phyloP scores from a whole-genome alignment of 2,888 invertebrate genomes.

The Folsomia candida region DNA sequence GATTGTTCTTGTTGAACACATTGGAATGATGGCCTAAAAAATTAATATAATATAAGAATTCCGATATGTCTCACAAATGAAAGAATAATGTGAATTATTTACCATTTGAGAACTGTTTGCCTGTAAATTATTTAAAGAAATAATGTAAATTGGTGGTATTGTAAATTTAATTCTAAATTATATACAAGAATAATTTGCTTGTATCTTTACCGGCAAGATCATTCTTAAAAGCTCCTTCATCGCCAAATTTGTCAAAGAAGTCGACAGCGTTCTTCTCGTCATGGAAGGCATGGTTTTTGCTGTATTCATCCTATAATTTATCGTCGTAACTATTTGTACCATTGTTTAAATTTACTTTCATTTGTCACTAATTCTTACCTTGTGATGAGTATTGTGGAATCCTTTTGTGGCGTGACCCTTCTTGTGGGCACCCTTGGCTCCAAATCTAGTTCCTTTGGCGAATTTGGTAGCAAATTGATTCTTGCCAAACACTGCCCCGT shows the following conservation, averaged over 20 bases:
- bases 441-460: slow-evolving; percentile 43
- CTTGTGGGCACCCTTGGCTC: slow-evolving; percentile 45
- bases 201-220: slow-evolving; percentile 43
- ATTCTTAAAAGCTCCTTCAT: slow-evolving; percentile 49
- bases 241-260: slow-evolving; percentile 48
- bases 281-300: slow-evolving; percentile 47
- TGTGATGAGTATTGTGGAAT: slow-evolving; percentile 46
- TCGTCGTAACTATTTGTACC: too few species aligned
- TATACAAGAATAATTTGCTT: too few species aligned
- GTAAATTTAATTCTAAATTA: too few species aligned
- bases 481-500: slow-evolving; percentile 43
- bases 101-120: too few species aligned
- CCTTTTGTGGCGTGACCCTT: slow-evolving; percentile 49
- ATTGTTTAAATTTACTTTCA: too few species aligned
- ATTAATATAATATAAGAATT: too few species aligned
- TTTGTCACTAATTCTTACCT: too few species aligned
- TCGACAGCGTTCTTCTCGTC: slow-evolving; percentile 44
- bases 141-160: too few species aligned
- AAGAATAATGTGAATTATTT: too few species aligned
- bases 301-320: slow-evolving; percentile 47
- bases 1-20: slow-evolving; percentile 41
- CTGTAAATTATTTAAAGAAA: too few species aligned
- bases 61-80: too few species aligned
- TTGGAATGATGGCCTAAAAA: slow-evolving; percentile 46
- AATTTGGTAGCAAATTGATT: slow-evolving; percentile 41